Conservation (phyloP, 2,113 vertebrate species). For the Micromys minutus region DNA sequence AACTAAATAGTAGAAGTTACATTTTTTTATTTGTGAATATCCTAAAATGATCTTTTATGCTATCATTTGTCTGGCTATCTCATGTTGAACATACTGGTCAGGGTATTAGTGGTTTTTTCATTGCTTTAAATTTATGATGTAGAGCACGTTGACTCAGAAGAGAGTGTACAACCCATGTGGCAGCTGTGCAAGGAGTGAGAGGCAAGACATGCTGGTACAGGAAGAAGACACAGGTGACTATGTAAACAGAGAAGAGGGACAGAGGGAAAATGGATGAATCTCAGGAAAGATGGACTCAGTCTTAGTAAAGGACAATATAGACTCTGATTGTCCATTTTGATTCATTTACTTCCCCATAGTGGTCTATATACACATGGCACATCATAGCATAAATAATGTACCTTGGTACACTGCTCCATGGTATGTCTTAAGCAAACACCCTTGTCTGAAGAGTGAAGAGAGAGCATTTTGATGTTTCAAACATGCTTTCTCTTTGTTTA, state of each 20-base stretch:
- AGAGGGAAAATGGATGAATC: not conserved
- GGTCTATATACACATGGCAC: not conserved
- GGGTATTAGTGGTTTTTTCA: not conserved
- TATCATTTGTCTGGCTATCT: not conserved
- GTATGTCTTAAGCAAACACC: not conserved
- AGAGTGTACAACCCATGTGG: not conserved
- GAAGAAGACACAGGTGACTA: not conserved
- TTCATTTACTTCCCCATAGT: not conserved
- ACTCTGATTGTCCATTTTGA: not conserved
- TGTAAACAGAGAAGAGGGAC: not conserved
- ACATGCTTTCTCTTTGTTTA: not conserved
- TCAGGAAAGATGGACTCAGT: not conserved
- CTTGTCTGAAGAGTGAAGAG: not conserved
- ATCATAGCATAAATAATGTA: not conserved
- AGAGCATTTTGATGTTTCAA: not conserved
- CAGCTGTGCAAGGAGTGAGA: not conserved
- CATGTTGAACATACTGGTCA: not conserved
- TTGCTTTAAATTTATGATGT: not conserved
- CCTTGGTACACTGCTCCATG: not conserved
- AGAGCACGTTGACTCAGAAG: not conserved
- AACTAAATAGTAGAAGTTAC: constrained; percentile 28
- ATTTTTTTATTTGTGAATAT: not conserved
- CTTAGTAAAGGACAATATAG: not conserved
- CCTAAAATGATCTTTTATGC: not conserved
- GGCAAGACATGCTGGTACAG: not conserved